Base-by-base conservation (phyloP, 2,797 vertebrate species). In the Kryptopterus vitreolus region DNA sequence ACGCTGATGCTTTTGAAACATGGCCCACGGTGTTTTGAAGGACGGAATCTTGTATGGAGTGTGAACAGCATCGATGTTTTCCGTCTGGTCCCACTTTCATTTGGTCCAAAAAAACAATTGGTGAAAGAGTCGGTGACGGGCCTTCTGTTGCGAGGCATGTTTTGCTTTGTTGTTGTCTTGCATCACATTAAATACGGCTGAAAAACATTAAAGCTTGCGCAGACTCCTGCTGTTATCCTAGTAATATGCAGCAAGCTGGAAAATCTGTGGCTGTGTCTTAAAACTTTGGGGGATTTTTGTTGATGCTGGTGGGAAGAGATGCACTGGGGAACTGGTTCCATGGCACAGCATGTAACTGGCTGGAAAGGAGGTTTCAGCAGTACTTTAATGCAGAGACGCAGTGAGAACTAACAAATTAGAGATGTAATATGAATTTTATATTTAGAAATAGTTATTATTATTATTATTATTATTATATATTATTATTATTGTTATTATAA, bases 161-260 rank as follows among this genome's bases (percentile, higher is more conserved):
- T 81, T 78, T 71, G 58, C 63, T 82, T 65, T 73, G n/a, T 68
- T 80, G 84, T 69, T 82, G 76, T 82, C 70, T 62, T 79, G 79
- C 82, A 85, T 82, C 77, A 63, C 66, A 68, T 84, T 59, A 83
- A 79, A 82, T 62, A 63, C 12, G 71, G 65, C 59, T 84, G 78
- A 84, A 79, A 85, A 53, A 80, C 81, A 85, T 85, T 78, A 72
- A 50, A 77, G 77, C 31, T 22, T 69, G 65, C 62, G 48, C 5
- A 68, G 72, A 57, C 66, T 73, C 82, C 61, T 81, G 74, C 2
- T 50, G 76, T 72, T 20, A 7, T 70, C 69, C 70, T 81, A 82
- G 81, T 77, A 77, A 75, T 20, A 61, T 61, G 70, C 48, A n/a
- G 77, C 76, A 66, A 65, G 76, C 72, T 79, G 82, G 79, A 85